phyloP scores from a whole-genome alignment of 2,113 vertebrate genomes.

The Datnioides undecimradiatus region DNA sequence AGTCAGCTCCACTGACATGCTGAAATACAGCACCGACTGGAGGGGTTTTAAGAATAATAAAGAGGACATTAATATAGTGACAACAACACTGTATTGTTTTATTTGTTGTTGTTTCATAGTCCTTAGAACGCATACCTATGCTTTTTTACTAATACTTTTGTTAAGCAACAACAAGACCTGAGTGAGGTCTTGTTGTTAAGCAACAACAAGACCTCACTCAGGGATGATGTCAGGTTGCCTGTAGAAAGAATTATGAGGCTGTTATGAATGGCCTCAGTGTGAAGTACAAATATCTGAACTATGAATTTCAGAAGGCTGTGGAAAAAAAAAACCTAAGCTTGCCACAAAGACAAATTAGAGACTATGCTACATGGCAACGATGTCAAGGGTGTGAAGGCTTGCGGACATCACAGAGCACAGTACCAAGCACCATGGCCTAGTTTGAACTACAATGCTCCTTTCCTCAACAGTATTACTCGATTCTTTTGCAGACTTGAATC shows the following conservation, averaged over 20 bases:
- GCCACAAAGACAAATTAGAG: constrained; percentile 18
- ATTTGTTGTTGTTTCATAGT: too few relatives aligned
- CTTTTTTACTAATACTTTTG: not conserved
- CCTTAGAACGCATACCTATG: not conserved
- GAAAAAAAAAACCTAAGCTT: not conserved
- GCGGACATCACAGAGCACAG: constrained; percentile 3
- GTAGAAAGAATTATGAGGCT: not conserved
- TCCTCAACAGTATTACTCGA: constrained; percentile 9
- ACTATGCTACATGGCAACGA: constrained; percentile 7
- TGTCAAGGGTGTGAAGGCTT: not conserved
- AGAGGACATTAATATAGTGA: not conserved
- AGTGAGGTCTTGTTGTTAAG: not conserved
- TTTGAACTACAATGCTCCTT: not conserved
- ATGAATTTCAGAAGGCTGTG: constrained; percentile 19
- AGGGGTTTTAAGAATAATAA: not conserved
- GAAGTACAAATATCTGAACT: not conserved
- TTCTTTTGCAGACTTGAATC: not conserved
- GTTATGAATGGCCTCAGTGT: not conserved
- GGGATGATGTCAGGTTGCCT: not conserved
- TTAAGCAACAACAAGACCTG: not conserved
- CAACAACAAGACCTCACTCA: not conserved
- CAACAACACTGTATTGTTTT: not conserved
- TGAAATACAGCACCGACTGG: not conserved
- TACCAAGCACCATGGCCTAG: not conserved
- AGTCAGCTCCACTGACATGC: not conserved